Evolutionary conservation across 2,797 vertebrate genomes (phyloP), one percentile per base, ranked within the genome.

Genomic region (Sebastes matsubarae): DNA sequence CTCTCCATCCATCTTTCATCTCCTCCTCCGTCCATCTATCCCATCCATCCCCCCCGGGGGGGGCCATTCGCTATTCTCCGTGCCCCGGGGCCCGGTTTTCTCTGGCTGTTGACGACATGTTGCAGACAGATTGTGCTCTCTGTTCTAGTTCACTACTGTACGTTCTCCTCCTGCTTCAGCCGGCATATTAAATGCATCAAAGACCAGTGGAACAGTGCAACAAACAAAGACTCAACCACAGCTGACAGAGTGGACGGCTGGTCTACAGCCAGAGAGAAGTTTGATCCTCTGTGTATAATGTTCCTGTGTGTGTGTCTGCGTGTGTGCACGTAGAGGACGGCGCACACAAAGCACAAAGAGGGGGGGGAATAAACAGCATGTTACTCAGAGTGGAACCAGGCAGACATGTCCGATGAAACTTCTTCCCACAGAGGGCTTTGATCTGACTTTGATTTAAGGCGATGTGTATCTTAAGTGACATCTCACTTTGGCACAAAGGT

Each of bases 141-240:
- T 77, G 82, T 90, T 88, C 85, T 80, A 77, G 84, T 93, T 93
- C 93, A 94, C 93, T 94, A 94, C 93, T 93, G 92, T 93, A 91
- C 69, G 72, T 86, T 91, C 86, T 91, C 75, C 86, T 83, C 75
- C 86, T 83, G 86, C 82, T 80, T 85, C 89, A 89, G 92, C 88
- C 89, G 91, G 86, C 91, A 86, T 91, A 94, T 93, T 93, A 93
- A 94, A 95, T 90, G 93, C 93, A 93, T 95, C 94, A 95, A 95
- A 95, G 94, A 86, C 76, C 79, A 87, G 84, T 80, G 84, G 89
- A 94, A 92, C 87, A 88, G 94, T 91, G 93, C 89, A 94, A 94
- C 93, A 95, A 95, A 95, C 93, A 94, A 94, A 94, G 86, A 71
- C 86, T 93, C 89, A 93, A 94, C 94, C 93, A 91, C 94, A 94